A percentile compares a stretch with the other conserved stretches of the same genome.
These are phyloP conservation scores for Lysiphlebus fabarum DNA, from an alignment of 1,140 invertebrate species.

Conservation along the genomic window DNA sequence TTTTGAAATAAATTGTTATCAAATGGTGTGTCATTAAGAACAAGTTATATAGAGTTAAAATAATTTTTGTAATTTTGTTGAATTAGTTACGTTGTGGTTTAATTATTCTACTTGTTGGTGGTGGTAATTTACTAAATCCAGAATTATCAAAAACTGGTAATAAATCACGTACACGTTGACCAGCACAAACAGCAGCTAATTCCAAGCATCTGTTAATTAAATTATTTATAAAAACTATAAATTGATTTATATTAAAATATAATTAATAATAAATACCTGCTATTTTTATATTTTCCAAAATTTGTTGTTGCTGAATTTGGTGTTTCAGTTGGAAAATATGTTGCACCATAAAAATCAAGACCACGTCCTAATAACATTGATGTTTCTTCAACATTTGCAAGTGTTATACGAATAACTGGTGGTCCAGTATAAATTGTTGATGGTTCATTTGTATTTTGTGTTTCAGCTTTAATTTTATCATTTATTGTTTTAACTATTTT, in stretches of 20 bases:
- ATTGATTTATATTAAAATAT: neutral
- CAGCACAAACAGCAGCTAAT: constrained; percentile 47
- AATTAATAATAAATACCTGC: constrained; percentile 42
- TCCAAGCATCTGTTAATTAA: constrained; percentile 43
- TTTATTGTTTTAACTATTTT: constrained; percentile 51
- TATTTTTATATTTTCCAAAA: constrained; percentile 55
- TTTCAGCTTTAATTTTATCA: constrained; percentile 50
- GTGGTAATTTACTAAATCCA: constrained; percentile 74
- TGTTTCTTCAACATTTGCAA: constrained; percentile 77
- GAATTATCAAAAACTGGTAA: constrained; percentile 79
- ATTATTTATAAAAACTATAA: constrained; percentile 28
- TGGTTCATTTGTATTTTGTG: constrained; percentile 57
- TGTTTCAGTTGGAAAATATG: constrained; percentile 78
- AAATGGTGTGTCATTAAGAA: no score
- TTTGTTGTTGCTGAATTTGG: constrained; percentile 60
- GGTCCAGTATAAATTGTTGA: constrained; percentile 55
- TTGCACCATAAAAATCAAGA: constrained; percentile 80
- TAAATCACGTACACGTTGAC: constrained; percentile 68
- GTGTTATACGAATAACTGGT: constrained; percentile 67
- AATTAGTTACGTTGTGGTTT: constrained; percentile 61
- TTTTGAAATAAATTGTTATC: neutral
- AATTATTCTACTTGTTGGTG: constrained; percentile 71
- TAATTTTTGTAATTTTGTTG: neutral
- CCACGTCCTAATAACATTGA: constrained; percentile 76
- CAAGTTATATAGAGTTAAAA: no score